phyloP scores from a whole-genome alignment of 2,797 vertebrate genomes.

The Mormyrus hasselquistii region DNA sequence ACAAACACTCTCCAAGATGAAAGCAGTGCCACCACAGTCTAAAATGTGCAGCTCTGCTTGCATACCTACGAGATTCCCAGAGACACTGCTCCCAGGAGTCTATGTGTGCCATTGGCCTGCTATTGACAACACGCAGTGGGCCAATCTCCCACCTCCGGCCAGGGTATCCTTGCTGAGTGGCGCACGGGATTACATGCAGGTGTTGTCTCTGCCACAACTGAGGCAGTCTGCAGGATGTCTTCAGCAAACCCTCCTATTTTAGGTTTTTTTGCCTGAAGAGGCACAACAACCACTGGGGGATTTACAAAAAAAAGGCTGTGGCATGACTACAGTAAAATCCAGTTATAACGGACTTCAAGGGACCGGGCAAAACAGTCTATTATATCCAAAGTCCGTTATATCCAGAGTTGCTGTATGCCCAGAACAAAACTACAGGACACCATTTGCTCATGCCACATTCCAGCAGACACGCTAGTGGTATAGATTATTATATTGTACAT shows the following conservation, averaged over 20 bases:
- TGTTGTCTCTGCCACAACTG: not conserved
- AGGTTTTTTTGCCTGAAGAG: not conserved
- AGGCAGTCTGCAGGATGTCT: not conserved
- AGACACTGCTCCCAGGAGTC: not conserved
- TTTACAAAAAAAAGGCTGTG: not conserved
- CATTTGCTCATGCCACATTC: not conserved
- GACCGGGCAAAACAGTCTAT: not conserved
- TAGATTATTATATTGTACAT: not conserved
- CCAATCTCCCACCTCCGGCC: not conserved
- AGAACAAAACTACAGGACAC: not conserved
- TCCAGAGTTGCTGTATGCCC: not conserved
- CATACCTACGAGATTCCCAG: constrained; percentile 4
- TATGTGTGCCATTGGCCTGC: constrained; percentile 10
- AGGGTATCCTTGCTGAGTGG: not conserved
- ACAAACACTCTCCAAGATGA: constrained; percentile 52
- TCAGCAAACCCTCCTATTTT: not conserved
- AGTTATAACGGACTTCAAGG: not conserved
- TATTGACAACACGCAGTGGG: not conserved
- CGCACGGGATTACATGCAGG: constrained; percentile 21
- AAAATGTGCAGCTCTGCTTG: constrained; percentile 29
- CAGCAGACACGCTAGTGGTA: not conserved
- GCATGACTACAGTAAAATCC: not conserved
- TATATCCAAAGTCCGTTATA: not conserved
- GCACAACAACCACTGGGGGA: not conserved
- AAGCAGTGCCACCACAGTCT: constrained; percentile 44